Base-by-base conservation (phyloP, 2,797 vertebrate species). In the Nyctalus aviator region DNA sequence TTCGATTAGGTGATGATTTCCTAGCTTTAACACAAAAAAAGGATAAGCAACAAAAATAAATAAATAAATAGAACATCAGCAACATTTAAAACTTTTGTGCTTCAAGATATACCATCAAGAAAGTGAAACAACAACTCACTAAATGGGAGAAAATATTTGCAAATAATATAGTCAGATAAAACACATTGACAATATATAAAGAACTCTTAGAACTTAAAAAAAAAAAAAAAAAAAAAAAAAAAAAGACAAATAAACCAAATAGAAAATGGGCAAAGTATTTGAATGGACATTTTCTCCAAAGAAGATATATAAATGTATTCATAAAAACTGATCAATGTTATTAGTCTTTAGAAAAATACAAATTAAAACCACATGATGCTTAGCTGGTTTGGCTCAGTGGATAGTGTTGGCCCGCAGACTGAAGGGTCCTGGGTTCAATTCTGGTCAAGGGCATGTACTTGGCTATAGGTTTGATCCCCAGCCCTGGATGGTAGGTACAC, bases 221-320 rank as follows among this genome's bases (percentile, higher is more conserved):
- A 55, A 44, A 44, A 53, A 92, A 87, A 37, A 44, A 53, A 92
- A 87, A 37, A 91, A 92, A 85, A 10, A 88, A 91, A 57, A 44
- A 44, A 53, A 92, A 87, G 32, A 87, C 32, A 90, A 89, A 90
- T 25, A 89, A 82, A 50, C 25, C 21, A 86, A 72, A 72, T 72
- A 41, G 41, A 79, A 91, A 96, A 94, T 50, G 53, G 41, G 14
- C 27, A 90, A 73, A 72, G 6, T 53, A 90, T 92, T 32, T 95
- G 32, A 95, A 84, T n/a, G 46, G n/a, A 48, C 6, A 35, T 82
- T 90, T 84, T 90, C 77, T 72, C 53, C 84, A 96, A 87, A 84
- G 32, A 94, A 75, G 32, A 83, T 77, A 81, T 6, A 94, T 3
- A 79, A 94, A 73, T 57, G 77, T 78, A 17, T 91, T 84, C 82